These are phyloP conservation scores for Temnothorax unifasciatus DNA, from an alignment of 2,888 invertebrate genomes.

Conservation along the genomic window DNA sequence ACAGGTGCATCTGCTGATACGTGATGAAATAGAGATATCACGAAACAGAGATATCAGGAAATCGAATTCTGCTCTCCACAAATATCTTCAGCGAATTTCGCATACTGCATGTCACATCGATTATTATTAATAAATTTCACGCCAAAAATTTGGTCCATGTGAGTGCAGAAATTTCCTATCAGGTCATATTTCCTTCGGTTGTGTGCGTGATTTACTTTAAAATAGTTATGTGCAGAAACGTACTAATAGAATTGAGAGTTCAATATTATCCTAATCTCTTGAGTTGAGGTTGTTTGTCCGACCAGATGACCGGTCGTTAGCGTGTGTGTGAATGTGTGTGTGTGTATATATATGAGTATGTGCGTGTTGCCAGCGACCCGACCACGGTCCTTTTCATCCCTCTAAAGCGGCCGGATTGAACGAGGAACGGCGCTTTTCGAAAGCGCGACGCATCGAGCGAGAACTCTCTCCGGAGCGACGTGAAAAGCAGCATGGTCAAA, in stretches of 20 bases:
- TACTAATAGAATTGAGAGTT: background rate
- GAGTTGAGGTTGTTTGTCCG: conserved; percentile 13
- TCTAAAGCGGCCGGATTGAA: conserved; percentile 41
- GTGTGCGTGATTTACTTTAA: background rate
- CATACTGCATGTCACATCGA: background rate
- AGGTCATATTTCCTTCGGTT: background rate
- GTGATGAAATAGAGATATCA: background rate
- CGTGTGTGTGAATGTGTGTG: background rate
- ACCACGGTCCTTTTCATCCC: conserved; percentile 39
- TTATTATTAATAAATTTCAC: conserved; percentile 16
- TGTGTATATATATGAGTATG: too few species aligned
- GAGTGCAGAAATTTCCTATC: background rate
- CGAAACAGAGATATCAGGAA: background rate
- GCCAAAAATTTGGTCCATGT: background rate
- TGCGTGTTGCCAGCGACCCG: background rate
- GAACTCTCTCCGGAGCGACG: conserved; percentile 14
- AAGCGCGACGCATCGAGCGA: conserved; percentile 43
- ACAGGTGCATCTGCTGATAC: conserved; percentile 30
- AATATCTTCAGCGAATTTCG: background rate
- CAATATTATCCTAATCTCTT: conserved; percentile 27
- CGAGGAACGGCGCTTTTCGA: conserved; percentile 45
- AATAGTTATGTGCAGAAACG: background rate
- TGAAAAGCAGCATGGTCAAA: conserved; percentile 52
- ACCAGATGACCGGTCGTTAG: conserved; percentile 34
- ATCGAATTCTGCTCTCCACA: background rate